These are phyloP conservation scores for Mustela erminea DNA, from an alignment of 2,797 vertebrate species.

Conservation along the genomic window DNA sequence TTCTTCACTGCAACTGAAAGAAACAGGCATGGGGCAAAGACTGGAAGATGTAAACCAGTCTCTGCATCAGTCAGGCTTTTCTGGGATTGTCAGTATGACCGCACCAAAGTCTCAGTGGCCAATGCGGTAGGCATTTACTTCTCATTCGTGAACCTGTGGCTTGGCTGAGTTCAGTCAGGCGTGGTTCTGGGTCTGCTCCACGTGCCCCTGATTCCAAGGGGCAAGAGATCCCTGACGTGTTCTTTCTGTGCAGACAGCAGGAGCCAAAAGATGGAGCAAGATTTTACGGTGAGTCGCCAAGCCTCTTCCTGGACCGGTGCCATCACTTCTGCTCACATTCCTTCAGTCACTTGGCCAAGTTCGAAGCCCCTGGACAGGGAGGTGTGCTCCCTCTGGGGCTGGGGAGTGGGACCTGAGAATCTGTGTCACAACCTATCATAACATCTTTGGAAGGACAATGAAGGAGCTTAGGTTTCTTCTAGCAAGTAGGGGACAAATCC, in stretches of 20 bases:
- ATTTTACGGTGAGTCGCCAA: neutral
- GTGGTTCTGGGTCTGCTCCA: neutral
- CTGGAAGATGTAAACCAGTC: too few species aligned
- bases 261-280: neutral
- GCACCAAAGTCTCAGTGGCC: neutral
- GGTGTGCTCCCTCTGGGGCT: too few species aligned
- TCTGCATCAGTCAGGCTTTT: neutral
- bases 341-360: neutral
- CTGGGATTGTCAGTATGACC: neutral
- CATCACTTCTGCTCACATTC: neutral
- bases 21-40: fast-evolving
- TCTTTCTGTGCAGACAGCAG: neutral
- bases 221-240: too few species aligned
- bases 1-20: neutral
- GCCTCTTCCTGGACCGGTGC: neutral
- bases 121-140: neutral
- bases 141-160: neutral
- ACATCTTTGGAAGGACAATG: neutral
- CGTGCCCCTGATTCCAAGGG: neutral
- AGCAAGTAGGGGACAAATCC: neutral
- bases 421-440: too few species aligned
- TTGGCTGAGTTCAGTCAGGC: too few species aligned
- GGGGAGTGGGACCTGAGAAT: too few species aligned
- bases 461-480: neutral
- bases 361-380: neutral